Evolutionary conservation across 1,140 invertebrate genomes (phyloP).

Genomic region (Lasioglossum baleicum): DNA sequence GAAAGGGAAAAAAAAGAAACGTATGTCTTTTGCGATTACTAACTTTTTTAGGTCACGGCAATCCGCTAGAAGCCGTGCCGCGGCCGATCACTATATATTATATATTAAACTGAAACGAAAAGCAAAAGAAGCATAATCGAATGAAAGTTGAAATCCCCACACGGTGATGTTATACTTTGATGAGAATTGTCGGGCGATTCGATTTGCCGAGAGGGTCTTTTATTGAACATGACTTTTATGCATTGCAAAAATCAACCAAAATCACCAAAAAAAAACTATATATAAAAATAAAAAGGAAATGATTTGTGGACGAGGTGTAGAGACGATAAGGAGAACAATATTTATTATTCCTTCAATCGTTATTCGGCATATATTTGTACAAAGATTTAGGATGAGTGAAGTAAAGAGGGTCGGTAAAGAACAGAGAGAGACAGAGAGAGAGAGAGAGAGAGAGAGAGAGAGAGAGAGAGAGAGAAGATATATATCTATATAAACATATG

Average conservation of each 20-base stretch:
- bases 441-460: background rate
- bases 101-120: background rate
- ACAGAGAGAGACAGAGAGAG: background rate
- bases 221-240: conserved; percentile 25
- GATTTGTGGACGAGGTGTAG: background rate
- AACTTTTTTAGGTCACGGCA: conserved; percentile 52
- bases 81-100: conserved; percentile 12
- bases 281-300: background rate
- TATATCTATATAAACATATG: too few relatives aligned
- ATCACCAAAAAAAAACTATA: background rate
- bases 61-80: conserved; percentile 30
- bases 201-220: conserved; percentile 12
- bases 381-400: background rate
- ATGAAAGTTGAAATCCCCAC: conserved; percentile 21
- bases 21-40: conserved; percentile 47
- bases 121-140: conserved; percentile 28
- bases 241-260: conserved; percentile 2
- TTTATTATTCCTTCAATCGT: conserved; percentile 3
- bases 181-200: conserved; percentile 1
- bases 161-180: conserved; percentile 8
- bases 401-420: background rate
- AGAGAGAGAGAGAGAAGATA: background rate
- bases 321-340: conserved; percentile 7
- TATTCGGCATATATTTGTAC: conserved; percentile 28
- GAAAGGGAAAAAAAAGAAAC: conserved; percentile 39